These are phyloP conservation scores for Heliconius melpomene DNA, from an alignment of 1,140 invertebrate species.

Conservation along the genomic window DNA sequence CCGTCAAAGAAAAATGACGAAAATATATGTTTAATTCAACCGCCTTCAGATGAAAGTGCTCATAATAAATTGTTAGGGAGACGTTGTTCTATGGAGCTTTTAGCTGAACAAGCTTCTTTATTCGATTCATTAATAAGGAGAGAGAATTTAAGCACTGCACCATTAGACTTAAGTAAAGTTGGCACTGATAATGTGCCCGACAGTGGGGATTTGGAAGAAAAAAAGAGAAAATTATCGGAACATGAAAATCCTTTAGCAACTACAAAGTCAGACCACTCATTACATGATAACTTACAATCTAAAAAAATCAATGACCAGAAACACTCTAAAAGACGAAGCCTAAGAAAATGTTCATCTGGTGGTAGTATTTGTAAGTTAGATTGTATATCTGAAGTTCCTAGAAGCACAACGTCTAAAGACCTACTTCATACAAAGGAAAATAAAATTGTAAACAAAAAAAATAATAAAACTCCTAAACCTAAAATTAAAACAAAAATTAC, in stretches of 20 bases:
- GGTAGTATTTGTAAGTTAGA: conserved; percentile 70
- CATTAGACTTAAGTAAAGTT: conserved; percentile 77
- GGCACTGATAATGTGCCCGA: conserved; percentile 49
- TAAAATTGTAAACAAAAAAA: conserved; percentile 45
- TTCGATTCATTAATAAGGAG: conserved; percentile 79
- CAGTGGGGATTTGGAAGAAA: conserved; percentile 29
- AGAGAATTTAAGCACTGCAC: conserved; percentile 78
- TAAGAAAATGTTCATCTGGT: conserved; percentile 75
- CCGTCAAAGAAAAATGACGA: conserved; percentile 26
- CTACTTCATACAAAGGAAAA: conserved; percentile 53
- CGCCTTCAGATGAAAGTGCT: conserved; percentile 38
- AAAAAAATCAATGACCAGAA: conserved; percentile 51
- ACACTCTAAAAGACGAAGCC: conserved; percentile 63
- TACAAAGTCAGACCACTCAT: conserved; percentile 77
- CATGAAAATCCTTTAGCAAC: conserved; percentile 63
- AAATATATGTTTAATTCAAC: conserved; percentile 36
- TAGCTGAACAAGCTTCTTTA: conserved; percentile 78
- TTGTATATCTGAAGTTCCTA: conserved; percentile 74
- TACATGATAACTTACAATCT: conserved; percentile 59
- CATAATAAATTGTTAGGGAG: conserved; percentile 65
- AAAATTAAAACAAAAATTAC: conserved; percentile 80
- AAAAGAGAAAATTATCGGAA: conserved; percentile 51
- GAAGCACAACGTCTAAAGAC: conserved; percentile 45
- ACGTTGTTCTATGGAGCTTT: conserved; percentile 79
- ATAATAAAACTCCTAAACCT: conserved; percentile 59